Evolutionary conservation across 2,888 invertebrate species (phyloP), one percentile per base, ranked within the genome.

Genomic region (Parascotia fuliginaria): DNA sequence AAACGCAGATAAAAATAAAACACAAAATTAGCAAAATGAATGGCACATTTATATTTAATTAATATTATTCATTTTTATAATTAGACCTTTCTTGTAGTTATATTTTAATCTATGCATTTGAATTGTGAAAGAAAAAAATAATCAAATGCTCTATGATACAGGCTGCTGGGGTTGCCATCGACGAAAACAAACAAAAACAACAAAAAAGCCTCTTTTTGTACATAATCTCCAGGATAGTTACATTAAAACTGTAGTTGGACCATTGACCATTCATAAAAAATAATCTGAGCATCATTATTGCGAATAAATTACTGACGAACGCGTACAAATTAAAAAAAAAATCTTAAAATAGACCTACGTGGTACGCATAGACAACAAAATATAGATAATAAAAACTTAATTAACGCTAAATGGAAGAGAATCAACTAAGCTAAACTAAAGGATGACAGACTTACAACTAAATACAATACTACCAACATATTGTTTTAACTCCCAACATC

Each of bases 21-120:
- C 89, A 81, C 89, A 79, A 76, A 69, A 77, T 77, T 92, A 91
- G 92, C 92, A 92, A 92, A 92, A 92, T 92, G 92, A 92, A 92
- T 92, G 92, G 92, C 92, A 92, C 92, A 92, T 92, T 91, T 91
- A 91, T 91, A 89, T 90, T 92, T 92, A 92, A 92, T 92, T 92
- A 92, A 87, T 85, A 92, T 91, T 91, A 92, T 91, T 87, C 88
- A 89, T 90, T 91, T 91, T 92, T 89, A 91, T 91, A 89, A 89
- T 92, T 87, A 91, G 85, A 91, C 85, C 87, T 90, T 90, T 89
- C 83, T 87, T 86, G 87, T 90, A 85, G 85, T 85, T 83, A 86
- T 83, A 77, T 81, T 83, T 85, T 83, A 88, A 77, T 84, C 85
- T 89, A 89, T 88, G 85, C 85, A 84, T 86, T 83, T 85, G 87